Evolutionary conservation across 2,888 invertebrate species (phyloP), one percentile per base, ranked within the genome.

Genomic region (Auanema freiburgensis): DNA sequence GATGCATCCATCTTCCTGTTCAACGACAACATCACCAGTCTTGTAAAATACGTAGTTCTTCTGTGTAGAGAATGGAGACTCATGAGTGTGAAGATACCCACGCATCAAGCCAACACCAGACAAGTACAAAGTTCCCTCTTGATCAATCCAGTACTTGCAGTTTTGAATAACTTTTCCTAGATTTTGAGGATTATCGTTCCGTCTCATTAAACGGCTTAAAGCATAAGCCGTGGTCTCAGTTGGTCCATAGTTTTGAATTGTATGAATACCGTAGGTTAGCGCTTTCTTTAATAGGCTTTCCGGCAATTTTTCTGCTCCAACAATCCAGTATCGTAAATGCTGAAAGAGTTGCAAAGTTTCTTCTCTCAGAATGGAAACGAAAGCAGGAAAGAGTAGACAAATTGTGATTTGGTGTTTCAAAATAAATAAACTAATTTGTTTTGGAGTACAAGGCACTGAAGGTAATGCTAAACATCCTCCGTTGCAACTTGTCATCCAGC

Each of bases 241-340:
- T 0, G 80, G 80, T 12, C 80, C 80, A 55, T 81, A 80, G 52
- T 79, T 79, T 53, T 80, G 80, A 23, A 79, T 64, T 14, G 78
- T 59, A 42, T 57, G 61, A 24, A 74, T 59, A 2, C 71, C 74
- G 5, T 40, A 23, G 0, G 25, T 24, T 2, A 76, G 33, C 0
- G 69, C 71, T 10, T 62, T 49, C 16, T 71, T 60, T 16, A 80
- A 53, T 33, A 80, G 65, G n/a, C 25, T 42, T 40, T 67, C 57
- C 8, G 68, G 50, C 10, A 78, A 61, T 53, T 71, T 70, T 63
- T 80, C 80, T 10, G 80, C 80, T 10, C 80, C 80, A 16, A 71
- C 69, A 25, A 79, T 71, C 80, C 80, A 81, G 44, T 71, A 79
- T 18, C 68, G 46, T 11, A 81, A 57, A 1, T 54, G 18, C 8